phyloP scores from a whole-genome alignment of 2,888 invertebrate genomes.

The Monoplex corrugatus region DNA sequence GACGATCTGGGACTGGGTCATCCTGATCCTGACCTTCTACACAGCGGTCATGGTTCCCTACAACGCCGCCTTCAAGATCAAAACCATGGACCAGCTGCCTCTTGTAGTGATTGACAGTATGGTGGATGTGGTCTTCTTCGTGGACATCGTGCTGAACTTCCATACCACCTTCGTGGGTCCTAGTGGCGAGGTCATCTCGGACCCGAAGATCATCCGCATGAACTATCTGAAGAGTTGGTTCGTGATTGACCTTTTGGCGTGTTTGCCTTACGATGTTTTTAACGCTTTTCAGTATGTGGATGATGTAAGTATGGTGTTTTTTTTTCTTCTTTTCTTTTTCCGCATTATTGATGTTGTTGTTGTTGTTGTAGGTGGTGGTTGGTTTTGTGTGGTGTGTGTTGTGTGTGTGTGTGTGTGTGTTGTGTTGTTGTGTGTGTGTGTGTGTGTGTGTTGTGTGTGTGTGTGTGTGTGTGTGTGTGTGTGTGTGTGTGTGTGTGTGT shows the following conservation, averaged over 20 bases:
- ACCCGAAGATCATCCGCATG: slow-evolving; percentile 89
- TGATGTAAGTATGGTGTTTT: slow-evolving; percentile 82
- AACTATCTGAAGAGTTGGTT: slow-evolving; percentile 99
- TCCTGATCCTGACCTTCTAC: slow-evolving; percentile 99
- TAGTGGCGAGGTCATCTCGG: slow-evolving; percentile 92
- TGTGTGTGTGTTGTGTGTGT: background rate
- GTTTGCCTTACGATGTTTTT: slow-evolving; percentile 99
- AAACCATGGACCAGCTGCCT: slow-evolving; percentile 86
- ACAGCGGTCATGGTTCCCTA: slow-evolving; percentile 99
- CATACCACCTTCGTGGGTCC: slow-evolving; percentile 99
- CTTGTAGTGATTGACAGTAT: slow-evolving; percentile 87
- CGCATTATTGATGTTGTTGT: background rate
- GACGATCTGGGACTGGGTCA: slow-evolving; percentile 99
- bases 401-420: background rate
- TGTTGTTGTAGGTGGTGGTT: background rate
- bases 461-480: background rate
- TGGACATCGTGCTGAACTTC: slow-evolving; percentile 99
- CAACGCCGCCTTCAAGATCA: slow-evolving; percentile 99
- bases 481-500: background rate
- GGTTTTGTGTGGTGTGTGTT: background rate
- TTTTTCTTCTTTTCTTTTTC: too few species aligned
- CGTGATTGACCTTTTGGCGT: slow-evolving; percentile 98
- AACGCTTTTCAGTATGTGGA: slow-evolving; percentile 99
- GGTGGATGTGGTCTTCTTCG: slow-evolving; percentile 99
- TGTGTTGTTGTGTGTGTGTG: too few species aligned